Percentiles rank a stretch among this genome's conserved stretches.
phyloP scores from a whole-genome alignment of 2,113 vertebrate genomes.

The Cyprinodon brontotheroides region DNA sequence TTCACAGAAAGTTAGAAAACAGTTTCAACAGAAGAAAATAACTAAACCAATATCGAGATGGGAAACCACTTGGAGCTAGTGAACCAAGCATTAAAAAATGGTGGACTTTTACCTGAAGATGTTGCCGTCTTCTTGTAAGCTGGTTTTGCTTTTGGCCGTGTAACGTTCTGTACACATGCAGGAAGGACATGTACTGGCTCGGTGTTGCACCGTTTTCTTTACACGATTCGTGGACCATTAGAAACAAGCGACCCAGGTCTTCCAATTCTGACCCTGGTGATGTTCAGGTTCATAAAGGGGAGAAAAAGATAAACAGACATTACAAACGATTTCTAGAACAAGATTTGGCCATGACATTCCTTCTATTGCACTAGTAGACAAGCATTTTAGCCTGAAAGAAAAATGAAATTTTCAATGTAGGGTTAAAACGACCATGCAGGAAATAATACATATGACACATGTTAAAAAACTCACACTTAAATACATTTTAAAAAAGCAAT shows the following conservation, averaged over 20 bases:
- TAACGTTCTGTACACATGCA: constrained; percentile 85
- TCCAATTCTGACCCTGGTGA: constrained; percentile 71
- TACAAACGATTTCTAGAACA: neutral
- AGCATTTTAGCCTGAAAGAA: neutral
- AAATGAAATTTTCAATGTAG: neutral
- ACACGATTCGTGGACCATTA: constrained; percentile 92
- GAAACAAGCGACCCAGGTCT: constrained; percentile 88
- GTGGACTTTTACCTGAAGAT: constrained; percentile 87
- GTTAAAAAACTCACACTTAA: neutral
- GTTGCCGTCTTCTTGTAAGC: constrained; percentile 89
- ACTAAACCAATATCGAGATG: neutral
- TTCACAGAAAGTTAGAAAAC: neutral
- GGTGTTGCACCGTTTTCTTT: constrained; percentile 88
- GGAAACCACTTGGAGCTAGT: neutral
- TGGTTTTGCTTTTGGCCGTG: constrained; percentile 88
- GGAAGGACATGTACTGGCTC: constrained; percentile 91
- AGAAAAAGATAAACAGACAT: neutral
- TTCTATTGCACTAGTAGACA: neutral
- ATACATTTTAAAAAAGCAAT: neutral
- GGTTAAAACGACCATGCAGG: neutral
- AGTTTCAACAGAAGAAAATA: neutral
- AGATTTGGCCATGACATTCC: neutral
- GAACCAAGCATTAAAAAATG: neutral
- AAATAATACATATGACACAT: neutral
- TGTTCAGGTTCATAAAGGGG: neutral